These are phyloP conservation scores for Rhogogaster chlorosoma DNA, from an alignment of 2,888 invertebrate species.

Conservation along the genomic window DNA sequence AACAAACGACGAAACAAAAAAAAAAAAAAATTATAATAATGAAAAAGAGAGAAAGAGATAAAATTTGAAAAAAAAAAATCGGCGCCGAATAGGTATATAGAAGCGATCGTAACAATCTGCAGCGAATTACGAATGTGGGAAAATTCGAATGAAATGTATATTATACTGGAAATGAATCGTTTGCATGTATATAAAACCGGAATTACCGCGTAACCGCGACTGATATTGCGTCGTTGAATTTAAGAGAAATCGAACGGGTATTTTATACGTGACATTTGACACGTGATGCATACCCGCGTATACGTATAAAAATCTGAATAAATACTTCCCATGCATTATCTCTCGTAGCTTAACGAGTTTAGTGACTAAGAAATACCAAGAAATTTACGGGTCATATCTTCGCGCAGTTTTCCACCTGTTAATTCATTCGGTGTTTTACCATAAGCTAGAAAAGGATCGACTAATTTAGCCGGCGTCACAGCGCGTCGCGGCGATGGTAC, in stretches of 20 bases:
- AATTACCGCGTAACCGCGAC: background rate
- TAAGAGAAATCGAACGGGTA: background rate
- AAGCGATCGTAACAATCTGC: background rate
- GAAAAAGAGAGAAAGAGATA: too few species aligned
- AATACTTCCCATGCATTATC: background rate
- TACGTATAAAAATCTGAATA: background rate
- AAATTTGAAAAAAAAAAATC: too few species aligned
- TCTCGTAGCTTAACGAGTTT: background rate
- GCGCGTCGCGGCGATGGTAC: constrained; percentile 28
- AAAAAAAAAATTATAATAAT: too few species aligned
- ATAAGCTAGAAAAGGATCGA: background rate
- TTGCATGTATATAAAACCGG: background rate
- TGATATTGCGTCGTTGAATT: background rate
- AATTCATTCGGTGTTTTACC: background rate
- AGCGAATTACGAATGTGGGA: background rate
- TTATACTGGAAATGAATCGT: background rate
- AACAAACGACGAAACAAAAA: too few species aligned
- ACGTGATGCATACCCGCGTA: background rate
- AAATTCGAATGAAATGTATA: background rate
- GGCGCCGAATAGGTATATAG: too few species aligned
- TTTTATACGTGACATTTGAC: background rate
- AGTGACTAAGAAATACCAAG: background rate
- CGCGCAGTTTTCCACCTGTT: constrained; percentile 11
- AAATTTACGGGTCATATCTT: background rate
- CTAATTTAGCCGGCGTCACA: constrained; percentile 14